Evolutionary conservation across 2,888 invertebrate species (phyloP).

Genomic region (Tinea pellionella): DNA sequence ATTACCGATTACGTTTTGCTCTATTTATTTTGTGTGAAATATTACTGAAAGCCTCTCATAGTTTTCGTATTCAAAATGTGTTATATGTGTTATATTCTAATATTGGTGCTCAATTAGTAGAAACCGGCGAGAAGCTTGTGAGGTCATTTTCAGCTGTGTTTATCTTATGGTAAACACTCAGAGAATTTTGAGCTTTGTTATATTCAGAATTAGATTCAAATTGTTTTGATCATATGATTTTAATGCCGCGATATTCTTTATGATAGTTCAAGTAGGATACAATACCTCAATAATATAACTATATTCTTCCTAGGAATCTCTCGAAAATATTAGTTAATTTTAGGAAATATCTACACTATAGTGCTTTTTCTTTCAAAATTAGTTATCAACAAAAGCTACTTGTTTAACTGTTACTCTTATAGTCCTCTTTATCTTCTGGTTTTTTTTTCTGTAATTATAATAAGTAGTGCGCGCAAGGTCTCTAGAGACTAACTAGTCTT

Average conservation of each 20-base stretch:
- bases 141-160: slow-evolving; percentile 7
- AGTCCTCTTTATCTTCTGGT: neutral
- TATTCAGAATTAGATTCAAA: neutral
- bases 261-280: slow-evolving; percentile 6
- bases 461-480: slow-evolving; percentile 13
- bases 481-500: neutral
- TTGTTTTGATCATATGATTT: neutral
- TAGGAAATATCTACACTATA: too few relatives aligned
- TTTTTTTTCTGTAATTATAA: slow-evolving; percentile 13
- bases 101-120: slow-evolving; percentile 12
- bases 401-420: too few relatives aligned
- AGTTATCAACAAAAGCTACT: too few relatives aligned
- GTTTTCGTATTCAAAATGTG: neutral
- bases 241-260: neutral
- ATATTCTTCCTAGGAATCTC: too few relatives aligned
- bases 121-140: neutral
- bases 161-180: neutral
- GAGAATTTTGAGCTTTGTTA: neutral
- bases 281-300: neutral
- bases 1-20: neutral
- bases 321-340: too few relatives aligned
- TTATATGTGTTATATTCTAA: neutral
- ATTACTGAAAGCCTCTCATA: neutral
- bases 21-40: neutral
- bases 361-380: too few relatives aligned